Evolutionary conservation across 1,140 invertebrate genomes (phyloP), one percentile per base, ranked within the genome.

Genomic region (Planococcus citri): DNA sequence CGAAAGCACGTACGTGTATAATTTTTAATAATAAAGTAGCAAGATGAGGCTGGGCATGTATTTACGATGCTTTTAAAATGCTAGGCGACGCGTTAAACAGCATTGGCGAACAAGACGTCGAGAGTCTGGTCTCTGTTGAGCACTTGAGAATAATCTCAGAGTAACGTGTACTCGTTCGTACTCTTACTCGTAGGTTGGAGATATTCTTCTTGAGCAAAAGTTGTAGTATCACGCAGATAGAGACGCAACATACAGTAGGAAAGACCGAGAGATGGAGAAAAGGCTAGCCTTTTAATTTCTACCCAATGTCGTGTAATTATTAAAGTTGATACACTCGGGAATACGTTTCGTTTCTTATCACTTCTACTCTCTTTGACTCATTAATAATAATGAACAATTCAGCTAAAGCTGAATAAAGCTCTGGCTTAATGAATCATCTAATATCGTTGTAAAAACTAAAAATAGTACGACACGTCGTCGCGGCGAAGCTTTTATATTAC

Each of bases 371-470:
- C 41, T 6, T 17, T 20, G 17, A 51, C 41, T 51, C 41, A 51
- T 51, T 51, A 51, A 51, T 51, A 51, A 51, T 51, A 51, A 51
- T 51, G 41, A 51, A 51, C 41, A 51, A 51, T 51, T 51, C 41
- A 51, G 41, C 41, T 51, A n/a, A n/a, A n/a, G n/a, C 12, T 33
- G n/a, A 51, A 51, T 51, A 51, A 51, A 51, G 41, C 41, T 51
- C 6, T 12, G 12, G 29, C 29, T 33, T 33, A 33, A 33, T 33
- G 29, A 33, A 33, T 33, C 29, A 33, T 33, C 29, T 33, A 33
- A 33, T 33, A 12, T 33, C 12, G 29, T 33, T 33, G 12, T 33
- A 33, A 33, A 33, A 33, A n/a, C n/a, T n/a, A n/a, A n/a, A n/a
- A n/a, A n/a, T n/a, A n/a, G n/a, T 33, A 33, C 12, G 12, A 33